Conservation (phyloP, 2,888 invertebrate genomes). For the Syritta pipiens region DNA sequence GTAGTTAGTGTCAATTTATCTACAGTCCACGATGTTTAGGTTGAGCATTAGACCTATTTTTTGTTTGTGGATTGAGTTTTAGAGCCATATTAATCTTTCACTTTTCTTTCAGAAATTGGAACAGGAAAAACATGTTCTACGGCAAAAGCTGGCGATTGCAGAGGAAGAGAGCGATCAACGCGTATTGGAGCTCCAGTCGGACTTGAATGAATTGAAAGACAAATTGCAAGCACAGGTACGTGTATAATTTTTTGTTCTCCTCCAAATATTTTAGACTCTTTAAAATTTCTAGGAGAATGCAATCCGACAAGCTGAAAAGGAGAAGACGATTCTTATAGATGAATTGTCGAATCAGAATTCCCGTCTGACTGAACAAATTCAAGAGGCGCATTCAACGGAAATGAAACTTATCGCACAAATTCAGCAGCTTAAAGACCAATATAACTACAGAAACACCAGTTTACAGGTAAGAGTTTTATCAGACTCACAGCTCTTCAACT, state of each 20-base stretch:
- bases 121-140: slow-evolving; percentile 94
- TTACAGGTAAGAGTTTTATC: slow-evolving; percentile 82
- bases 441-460: slow-evolving; percentile 88
- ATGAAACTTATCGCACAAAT: slow-evolving; percentile 89
- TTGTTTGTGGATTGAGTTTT: no score
- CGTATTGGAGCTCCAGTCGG: slow-evolving; percentile 92
- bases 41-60: no score
- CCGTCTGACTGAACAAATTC: slow-evolving; percentile 90
- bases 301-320: slow-evolving; percentile 83
- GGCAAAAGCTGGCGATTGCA: slow-evolving; percentile 90
- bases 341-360: slow-evolving; percentile 95
- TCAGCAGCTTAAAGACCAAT: slow-evolving; percentile 90
- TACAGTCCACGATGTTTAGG: no score
- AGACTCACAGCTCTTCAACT: neutral
- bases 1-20: no score
- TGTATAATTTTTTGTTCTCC: neutral
- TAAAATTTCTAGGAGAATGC: slow-evolving; percentile 74
- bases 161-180: slow-evolving; percentile 94
- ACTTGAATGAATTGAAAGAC: slow-evolving; percentile 88
- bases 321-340: slow-evolving; percentile 88
- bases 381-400: slow-evolving; percentile 90
- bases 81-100: no score
- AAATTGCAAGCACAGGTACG: slow-evolving; percentile 85
- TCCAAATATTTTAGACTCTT: neutral
- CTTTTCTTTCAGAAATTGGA: slow-evolving; percentile 93